Conservation (phyloP, 1,140 invertebrate species). For the Chlorops oryzae region DNA sequence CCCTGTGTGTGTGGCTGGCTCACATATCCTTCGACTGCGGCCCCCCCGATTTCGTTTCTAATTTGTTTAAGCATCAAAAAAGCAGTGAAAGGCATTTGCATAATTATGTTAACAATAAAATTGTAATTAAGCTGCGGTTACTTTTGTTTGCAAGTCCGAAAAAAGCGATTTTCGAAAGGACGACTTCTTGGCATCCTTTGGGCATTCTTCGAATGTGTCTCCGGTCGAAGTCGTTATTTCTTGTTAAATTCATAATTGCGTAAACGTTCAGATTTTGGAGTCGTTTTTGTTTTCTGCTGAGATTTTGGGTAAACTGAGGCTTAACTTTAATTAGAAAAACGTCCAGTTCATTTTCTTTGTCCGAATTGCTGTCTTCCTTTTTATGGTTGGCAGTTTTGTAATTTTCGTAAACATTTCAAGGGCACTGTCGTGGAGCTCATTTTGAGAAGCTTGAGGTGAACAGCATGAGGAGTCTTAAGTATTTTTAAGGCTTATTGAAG, state of each 20-base stretch:
- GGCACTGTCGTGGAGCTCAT: no score
- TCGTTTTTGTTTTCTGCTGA: constrained; percentile 28
- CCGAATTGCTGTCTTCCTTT: no score
- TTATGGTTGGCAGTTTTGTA: no score
- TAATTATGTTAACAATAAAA: constrained; percentile 47
- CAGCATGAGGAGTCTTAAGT: no score
- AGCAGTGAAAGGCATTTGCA: constrained; percentile 35
- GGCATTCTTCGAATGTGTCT: background rate
- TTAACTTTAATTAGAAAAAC: constrained; percentile 47
- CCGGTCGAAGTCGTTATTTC: constrained; percentile 23
- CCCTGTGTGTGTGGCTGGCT: background rate
- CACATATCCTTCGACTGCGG: background rate
- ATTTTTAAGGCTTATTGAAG: no score
- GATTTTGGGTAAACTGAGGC: constrained; percentile 21
- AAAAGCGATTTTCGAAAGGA: constrained; percentile 3
- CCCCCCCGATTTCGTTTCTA: background rate
- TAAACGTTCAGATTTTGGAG: background rate
- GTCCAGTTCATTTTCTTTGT: no score
- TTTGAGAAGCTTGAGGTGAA: no score
- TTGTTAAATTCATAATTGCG: constrained; percentile 45
- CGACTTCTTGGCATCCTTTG: constrained; percentile 3
- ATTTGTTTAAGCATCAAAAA: background rate
- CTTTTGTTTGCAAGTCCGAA: background rate
- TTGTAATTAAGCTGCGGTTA: constrained; percentile 32
- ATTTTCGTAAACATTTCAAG: no score